Conservation (phyloP, 2,888 invertebrate species). For the Limnephilus lunatus region DNA sequence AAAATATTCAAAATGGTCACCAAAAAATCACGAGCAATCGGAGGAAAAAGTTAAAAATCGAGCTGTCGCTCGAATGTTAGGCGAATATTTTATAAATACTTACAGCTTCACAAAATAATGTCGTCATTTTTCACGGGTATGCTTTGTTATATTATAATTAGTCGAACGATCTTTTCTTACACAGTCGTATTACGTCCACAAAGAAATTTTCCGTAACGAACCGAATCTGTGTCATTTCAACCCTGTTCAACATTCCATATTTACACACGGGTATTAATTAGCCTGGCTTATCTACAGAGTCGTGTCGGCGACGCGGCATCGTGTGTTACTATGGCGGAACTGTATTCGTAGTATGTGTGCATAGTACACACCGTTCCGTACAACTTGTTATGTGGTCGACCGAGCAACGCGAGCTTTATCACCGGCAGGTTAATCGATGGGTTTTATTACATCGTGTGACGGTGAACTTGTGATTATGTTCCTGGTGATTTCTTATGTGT, state of each 20-base stretch:
- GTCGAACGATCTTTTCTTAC: too few species aligned
- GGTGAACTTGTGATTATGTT: background rate
- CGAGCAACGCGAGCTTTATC: background rate
- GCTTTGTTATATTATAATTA: too few species aligned
- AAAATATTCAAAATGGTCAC: too few species aligned
- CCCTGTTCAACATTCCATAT: conserved; percentile 9
- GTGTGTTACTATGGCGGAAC: background rate
- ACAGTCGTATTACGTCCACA: background rate
- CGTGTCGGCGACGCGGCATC: background rate
- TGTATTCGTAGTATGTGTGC: background rate
- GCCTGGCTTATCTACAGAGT: conserved; percentile 6
- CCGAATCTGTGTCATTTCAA: background rate
- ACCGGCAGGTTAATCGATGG: background rate
- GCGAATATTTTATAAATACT: too few species aligned
- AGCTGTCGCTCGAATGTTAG: too few species aligned
- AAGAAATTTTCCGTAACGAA: background rate
- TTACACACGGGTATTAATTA: conserved; percentile 39
- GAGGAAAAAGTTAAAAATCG: too few species aligned
- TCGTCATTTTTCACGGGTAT: too few species aligned
- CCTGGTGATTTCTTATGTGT: background rate
- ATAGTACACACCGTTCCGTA: background rate
- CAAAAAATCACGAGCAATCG: too few species aligned
- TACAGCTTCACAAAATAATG: too few species aligned
- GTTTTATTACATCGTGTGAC: background rate
- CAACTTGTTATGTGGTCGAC: background rate